Conservation (phyloP, 2,113 vertebrate species). For the Phalacrocorax aristotelis region DNA sequence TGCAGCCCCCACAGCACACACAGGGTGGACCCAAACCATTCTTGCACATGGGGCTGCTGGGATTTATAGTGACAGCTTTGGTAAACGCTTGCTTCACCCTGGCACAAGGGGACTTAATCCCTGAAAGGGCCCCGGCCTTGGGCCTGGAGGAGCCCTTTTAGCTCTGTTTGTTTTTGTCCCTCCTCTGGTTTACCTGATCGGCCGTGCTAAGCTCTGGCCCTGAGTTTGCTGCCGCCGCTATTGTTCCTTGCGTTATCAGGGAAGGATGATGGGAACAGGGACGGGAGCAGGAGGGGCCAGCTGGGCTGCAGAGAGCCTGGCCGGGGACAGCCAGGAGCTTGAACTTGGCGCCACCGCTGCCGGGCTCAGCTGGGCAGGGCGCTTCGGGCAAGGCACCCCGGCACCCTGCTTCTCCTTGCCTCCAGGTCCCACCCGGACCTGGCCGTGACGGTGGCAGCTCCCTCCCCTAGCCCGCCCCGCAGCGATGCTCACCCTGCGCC, state of each 20-base stretch:
- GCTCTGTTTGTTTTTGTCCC: neutral
- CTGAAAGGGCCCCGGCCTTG: conserved; percentile 24
- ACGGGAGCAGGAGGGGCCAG: neutral
- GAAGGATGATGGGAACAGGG: neutral
- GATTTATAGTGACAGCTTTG: neutral
- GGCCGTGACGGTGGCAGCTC: neutral
- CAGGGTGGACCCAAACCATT: neutral
- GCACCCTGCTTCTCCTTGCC: neutral
- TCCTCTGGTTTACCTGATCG: neutral
- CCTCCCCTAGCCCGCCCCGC: accelerated
- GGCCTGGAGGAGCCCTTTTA: neutral
- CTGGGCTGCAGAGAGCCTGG: neutral
- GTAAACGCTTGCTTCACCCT: neutral
- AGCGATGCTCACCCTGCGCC: neutral
- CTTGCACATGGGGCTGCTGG: neutral
- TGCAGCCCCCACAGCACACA: accelerated
- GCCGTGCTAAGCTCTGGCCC: neutral
- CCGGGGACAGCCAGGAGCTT: neutral
- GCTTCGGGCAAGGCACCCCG: neutral
- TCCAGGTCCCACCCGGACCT: neutral
- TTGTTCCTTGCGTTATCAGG: neutral
- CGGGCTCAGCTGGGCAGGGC: neutral
- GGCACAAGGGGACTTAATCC: neutral
- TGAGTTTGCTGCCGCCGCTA: accelerated
- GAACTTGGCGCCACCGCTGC: neutral